Conservation (phyloP, 2,888 invertebrate genomes). For the Macaria liturata region DNA sequence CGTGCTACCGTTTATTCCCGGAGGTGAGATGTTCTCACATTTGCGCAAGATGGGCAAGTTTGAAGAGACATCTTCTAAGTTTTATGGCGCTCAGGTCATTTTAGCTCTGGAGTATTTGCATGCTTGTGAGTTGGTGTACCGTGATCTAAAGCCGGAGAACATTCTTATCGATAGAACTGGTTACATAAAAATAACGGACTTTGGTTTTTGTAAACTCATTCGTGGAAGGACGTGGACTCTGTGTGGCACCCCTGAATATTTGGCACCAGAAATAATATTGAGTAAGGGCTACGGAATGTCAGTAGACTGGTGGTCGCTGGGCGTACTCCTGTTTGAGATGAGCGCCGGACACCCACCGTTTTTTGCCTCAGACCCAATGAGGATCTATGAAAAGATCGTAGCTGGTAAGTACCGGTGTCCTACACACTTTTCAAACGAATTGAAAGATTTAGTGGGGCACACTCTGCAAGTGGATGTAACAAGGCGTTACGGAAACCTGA, state of each 20-base stretch:
- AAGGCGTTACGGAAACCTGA: slow-evolving; percentile 92
- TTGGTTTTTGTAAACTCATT: slow-evolving; percentile 95
- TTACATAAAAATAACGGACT: slow-evolving; percentile 94
- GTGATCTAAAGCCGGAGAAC: slow-evolving; percentile 97
- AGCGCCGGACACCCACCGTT: slow-evolving; percentile 97
- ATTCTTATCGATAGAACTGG: slow-evolving; percentile 91
- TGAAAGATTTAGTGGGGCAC: slow-evolving; percentile 92
- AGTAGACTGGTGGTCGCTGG: slow-evolving; percentile 98
- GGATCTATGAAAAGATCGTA: slow-evolving; percentile 97
- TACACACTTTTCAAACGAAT: slow-evolving; percentile 88
- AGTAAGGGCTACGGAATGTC: slow-evolving; percentile 95
- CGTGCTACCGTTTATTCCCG: slow-evolving; percentile 91
- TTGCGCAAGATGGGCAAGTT: slow-evolving; percentile 85
- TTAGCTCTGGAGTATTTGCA: slow-evolving; percentile 96
- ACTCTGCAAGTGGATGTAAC: slow-evolving; percentile 85
- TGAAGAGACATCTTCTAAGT: slow-evolving; percentile 90
- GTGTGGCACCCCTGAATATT: slow-evolving; percentile 98
- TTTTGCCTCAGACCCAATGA: slow-evolving; percentile 95
- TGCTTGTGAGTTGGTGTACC: slow-evolving; percentile 91
- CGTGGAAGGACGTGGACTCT: slow-evolving; percentile 93
- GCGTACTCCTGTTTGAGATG: slow-evolving; percentile 94
- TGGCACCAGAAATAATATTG: slow-evolving; percentile 96
- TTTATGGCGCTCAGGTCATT: slow-evolving; percentile 95
- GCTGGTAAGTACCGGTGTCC: slow-evolving; percentile 94
- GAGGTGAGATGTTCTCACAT: slow-evolving; percentile 94